A percentile compares a stretch with the other conserved stretches of the same genome.
These are phyloP conservation scores for Unio pictorum DNA, from an alignment of 2,888 invertebrate genomes.

Conservation along the genomic window DNA sequence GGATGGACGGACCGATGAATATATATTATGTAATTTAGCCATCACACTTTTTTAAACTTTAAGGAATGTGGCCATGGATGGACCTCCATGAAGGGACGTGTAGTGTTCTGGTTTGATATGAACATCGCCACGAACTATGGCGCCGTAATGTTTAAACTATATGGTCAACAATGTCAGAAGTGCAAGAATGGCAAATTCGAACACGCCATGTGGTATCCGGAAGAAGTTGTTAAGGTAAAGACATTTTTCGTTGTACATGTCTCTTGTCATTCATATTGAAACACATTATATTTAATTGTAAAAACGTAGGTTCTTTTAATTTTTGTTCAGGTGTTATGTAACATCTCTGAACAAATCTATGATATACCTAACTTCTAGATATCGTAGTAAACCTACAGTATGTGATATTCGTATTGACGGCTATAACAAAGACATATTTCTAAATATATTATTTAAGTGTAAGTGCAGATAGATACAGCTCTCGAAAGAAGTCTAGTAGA, in stretches of 20 bases:
- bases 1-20: neutral
- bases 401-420: too few species aligned
- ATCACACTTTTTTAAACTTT: conserved; percentile 6
- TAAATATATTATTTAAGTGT: too few species aligned
- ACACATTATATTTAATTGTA: too few species aligned
- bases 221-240: conserved; percentile 73
- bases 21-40: neutral
- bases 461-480: too few species aligned
- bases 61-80: conserved; percentile 73
- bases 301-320: neutral
- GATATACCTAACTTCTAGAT: too few species aligned
- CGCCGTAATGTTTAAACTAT: conserved; percentile 71
- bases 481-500: too few species aligned
- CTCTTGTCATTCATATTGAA: too few species aligned
- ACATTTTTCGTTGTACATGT: too few species aligned
- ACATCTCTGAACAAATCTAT: too few species aligned
- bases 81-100: conserved; percentile 74
- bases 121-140: conserved; percentile 63
- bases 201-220: conserved; percentile 74
- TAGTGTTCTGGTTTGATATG: conserved; percentile 72
- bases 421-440: too few species aligned
- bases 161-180: conserved; percentile 72
- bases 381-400: too few species aligned
- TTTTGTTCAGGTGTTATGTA: neutral
- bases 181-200: conserved; percentile 72